Evolutionary conservation across 2,113 vertebrate genomes (phyloP).

Genomic region (Geococcyx californianus): DNA sequence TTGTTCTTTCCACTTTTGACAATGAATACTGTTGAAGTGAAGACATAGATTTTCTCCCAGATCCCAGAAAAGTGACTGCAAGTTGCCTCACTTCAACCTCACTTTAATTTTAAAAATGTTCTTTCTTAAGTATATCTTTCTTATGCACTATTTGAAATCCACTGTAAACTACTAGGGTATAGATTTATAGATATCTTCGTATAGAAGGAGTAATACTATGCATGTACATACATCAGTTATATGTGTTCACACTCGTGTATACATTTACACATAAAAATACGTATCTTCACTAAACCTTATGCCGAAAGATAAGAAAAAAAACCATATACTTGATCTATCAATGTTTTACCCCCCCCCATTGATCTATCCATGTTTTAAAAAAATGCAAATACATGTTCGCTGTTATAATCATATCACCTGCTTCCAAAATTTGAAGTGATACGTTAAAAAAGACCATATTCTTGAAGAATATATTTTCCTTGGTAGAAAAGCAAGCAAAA

Average conservation of each 20-base stretch:
- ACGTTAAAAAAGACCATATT: neutral
- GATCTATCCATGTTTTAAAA: neutral
- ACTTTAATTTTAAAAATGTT: neutral
- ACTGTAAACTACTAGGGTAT: neutral
- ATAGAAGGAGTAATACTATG: neutral
- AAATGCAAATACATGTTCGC: neutral
- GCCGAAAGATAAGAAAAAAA: neutral
- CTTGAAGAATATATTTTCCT: neutral
- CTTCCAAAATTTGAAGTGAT: neutral
- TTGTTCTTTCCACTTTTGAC: neutral
- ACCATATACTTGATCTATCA: accelerated
- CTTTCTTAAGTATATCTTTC: neutral
- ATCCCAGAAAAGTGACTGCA: neutral
- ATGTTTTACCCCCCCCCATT: too few species aligned
- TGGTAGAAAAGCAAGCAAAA: neutral
- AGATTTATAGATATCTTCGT: neutral
- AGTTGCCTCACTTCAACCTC: neutral
- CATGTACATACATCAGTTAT: neutral
- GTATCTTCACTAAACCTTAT: neutral
- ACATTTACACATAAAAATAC: neutral
- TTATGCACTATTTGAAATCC: neutral
- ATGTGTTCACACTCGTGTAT: neutral
- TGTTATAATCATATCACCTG: neutral
- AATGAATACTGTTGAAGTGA: neutral
- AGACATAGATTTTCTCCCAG: neutral